phyloP scores from a whole-genome alignment of 1,140 invertebrate genomes.

The Plectus sambesii region DNA sequence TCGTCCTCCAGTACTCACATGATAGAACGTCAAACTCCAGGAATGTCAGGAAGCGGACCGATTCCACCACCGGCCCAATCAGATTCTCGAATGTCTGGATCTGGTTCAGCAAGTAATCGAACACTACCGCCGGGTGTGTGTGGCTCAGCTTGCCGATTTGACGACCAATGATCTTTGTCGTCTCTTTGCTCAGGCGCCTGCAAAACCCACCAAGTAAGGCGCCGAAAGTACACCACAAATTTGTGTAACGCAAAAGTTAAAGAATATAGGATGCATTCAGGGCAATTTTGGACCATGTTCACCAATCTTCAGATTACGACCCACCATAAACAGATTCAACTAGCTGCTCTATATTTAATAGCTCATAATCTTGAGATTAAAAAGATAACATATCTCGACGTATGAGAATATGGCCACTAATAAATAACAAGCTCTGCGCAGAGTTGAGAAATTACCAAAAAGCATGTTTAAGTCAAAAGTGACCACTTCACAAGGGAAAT shows the following conservation, averaged over 20 bases:
- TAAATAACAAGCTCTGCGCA: too few species aligned
- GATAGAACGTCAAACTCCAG: constrained; percentile 90
- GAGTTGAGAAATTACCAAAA: too few species aligned
- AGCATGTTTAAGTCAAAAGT: too few species aligned
- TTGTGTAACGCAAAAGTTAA: too few species aligned
- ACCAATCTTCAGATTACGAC: too few species aligned
- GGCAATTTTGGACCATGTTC: too few species aligned
- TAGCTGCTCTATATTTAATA: too few species aligned
- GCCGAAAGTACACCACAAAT: background rate
- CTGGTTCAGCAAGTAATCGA: constrained; percentile 82
- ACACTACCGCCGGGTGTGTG: constrained; percentile 80
- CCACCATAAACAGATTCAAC: too few species aligned
- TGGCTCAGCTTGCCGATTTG: constrained; percentile 92
- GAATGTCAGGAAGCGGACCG: constrained; percentile 85
- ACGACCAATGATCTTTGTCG: constrained; percentile 86
- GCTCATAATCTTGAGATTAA: too few species aligned
- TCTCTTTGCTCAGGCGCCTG: constrained; percentile 85
- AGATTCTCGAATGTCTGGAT: constrained; percentile 96
- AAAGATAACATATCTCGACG: too few species aligned
- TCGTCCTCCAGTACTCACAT: constrained; percentile 50
- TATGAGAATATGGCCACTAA: too few species aligned
- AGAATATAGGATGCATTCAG: too few species aligned
- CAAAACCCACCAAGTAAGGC: constrained; percentile 16
- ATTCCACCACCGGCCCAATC: constrained; percentile 87
- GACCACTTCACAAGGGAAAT: constrained; percentile 12